Base-by-base conservation (phyloP, 2,888 invertebrate genomes). In the Erpobdella octoculata region DNA sequence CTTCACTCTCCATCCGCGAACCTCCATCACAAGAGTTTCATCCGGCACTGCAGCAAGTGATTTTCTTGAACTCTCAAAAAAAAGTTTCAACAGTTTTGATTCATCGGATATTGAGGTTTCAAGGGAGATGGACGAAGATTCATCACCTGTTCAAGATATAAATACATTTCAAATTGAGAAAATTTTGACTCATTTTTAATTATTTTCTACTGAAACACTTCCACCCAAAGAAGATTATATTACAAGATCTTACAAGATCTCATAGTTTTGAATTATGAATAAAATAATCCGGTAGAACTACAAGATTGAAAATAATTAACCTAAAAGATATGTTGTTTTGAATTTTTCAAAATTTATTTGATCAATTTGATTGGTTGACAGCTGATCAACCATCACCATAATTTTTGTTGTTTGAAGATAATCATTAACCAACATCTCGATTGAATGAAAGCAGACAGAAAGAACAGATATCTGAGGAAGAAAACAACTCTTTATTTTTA, bases 261-360 rank as follows among this genome's bases (percentile, higher is more conserved):
- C n/a, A n/a, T n/a, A n/a, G n/a, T 53, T 8, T 53, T 53, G 28
- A 53, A 25, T 53, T 25, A 53, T 25, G 18, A 18, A 25, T 6
- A 6, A 21, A 48, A 48, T 48, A 5, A n/a, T 53, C 8, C 21
- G 21, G 5, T 46, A 46, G 21, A n/a, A n/a, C 46, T 3, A n/a
- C 46, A 46, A 48, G 25, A 48, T 3, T 48, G 25, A 48, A 6
- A 9, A 21, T 48, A 3, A 1, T 53, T 15, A 53, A 53, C 53
- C 53, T 53, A 53, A 53, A 25, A 53, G 28, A 53, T 53, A 53
- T 25, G 53, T 53, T 69, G 69, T 48, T 66, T 94, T 93, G 86
- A 95, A 90, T 84, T 93, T 93, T 80, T 93, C 93, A 90, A 92
- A 93, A 0, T 91, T 91, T 80, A 94, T 91, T 58, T 91, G 89